Evolutionary conservation across 2,888 invertebrate species (phyloP), one percentile per base, ranked within the genome.

Genomic region (Steinernema scapterisci): DNA sequence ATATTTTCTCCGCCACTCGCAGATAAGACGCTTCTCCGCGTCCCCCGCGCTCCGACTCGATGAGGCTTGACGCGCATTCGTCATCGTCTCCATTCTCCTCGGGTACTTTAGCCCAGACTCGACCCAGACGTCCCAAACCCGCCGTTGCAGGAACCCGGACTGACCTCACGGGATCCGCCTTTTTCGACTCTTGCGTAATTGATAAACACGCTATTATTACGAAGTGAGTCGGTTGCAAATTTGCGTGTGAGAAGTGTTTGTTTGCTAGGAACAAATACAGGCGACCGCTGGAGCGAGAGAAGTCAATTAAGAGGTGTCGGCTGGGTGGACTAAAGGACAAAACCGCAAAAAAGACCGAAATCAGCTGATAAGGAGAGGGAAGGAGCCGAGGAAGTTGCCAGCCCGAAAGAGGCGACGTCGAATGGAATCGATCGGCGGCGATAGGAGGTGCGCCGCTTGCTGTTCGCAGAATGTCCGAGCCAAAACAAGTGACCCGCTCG

Each of bases 261-360:
- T 63, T 63, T 63, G 63, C 63, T 63, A 63, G 63, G 63, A 63
- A 63, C 63, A 63, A 63, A 63, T 63, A 63, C 27, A n/a, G 38
- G 31, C 23, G 63, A 25, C 63, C 27, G 38, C 38, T 38, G 27
- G 63, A 63, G 31, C 23, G 63, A 63, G 31, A 31, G 38, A 27
- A 63, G 31, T 63, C 63, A 31, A 63, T 63, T 27, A n/a, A 16
- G 54, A 21, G 63, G 38, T 25, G 16, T 31, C 31, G 63, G 63
- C 5, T 6, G 13, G 21, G 54, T 21, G 23, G 54, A 63, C 9
- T 9, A 38, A 38, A 38, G 38, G 38, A 38, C 38, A 9, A 6
- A 38, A 38, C 38, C 38, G 9, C 38, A 38, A 38, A 38, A 38
- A 38, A 38, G 38, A 38, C 38, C 38, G 38, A 38, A 9, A 38